phyloP scores from a whole-genome alignment of 2,888 invertebrate genomes.

The Scaptomyza polygonia region DNA sequence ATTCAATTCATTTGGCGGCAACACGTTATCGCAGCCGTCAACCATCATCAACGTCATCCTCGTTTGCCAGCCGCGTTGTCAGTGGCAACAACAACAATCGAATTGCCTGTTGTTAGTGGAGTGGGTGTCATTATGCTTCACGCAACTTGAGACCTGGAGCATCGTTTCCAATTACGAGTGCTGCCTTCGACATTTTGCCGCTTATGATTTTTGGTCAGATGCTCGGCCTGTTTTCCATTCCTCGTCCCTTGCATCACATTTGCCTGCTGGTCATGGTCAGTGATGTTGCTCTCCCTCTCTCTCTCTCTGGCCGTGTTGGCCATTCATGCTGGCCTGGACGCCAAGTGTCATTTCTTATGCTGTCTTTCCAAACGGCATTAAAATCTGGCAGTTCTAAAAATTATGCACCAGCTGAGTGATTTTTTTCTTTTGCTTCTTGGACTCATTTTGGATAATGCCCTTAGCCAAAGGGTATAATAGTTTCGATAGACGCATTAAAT shows the following conservation, averaged over 20 bases:
- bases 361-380: conserved; percentile 56
- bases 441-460: not conserved
- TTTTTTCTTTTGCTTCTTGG: conserved; percentile 14
- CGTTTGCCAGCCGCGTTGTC: conserved; percentile 25
- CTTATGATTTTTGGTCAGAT: conserved; percentile 66
- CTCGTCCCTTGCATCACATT: not conserved
- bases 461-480: not conserved
- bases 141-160: conserved; percentile 69
- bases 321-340: conserved; percentile 28
- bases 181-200: conserved; percentile 53
- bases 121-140: conserved; percentile 56
- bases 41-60: conserved; percentile 51
- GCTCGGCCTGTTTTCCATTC: conserved; percentile 17
- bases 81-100: conserved; percentile 36
- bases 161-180: conserved; percentile 72
- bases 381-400: conserved; percentile 46
- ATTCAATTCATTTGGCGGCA: conserved; percentile 72
- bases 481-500: not conserved
- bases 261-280: conserved; percentile 47
- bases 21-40: conserved; percentile 58
- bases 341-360: conserved; percentile 56
- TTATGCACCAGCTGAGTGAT: conserved; percentile 21
- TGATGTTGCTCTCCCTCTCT: conserved; percentile 52
- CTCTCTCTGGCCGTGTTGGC: conserved; percentile 44
- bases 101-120: conserved; percentile 22